phyloP scores from a whole-genome alignment of 2,797 vertebrate species.

The Eleutherodactylus coqui region DNA sequence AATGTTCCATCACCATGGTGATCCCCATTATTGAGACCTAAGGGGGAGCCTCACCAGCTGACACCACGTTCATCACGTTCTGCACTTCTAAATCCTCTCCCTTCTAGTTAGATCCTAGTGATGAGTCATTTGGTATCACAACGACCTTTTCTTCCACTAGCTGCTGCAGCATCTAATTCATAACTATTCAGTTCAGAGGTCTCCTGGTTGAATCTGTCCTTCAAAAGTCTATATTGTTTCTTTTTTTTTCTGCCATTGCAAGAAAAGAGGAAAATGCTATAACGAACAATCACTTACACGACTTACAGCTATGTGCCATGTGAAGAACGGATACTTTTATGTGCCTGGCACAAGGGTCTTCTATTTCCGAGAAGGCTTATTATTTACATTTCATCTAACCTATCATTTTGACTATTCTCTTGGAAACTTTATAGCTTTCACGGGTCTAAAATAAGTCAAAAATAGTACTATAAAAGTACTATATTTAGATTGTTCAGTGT shows the following conservation, averaged over 20 bases:
- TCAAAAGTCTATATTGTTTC: constrained; percentile 1
- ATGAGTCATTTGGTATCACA: constrained; percentile 48
- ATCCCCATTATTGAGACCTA: constrained; percentile 56
- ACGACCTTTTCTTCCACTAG: constrained; percentile 41
- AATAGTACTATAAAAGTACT: accelerated
- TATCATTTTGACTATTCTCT: not conserved
- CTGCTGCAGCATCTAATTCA: constrained; percentile 41
- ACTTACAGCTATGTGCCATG: not conserved
- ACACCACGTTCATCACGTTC: constrained; percentile 10
- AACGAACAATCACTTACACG: too few relatives aligned
- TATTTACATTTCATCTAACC: not conserved
- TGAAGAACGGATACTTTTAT: not conserved
- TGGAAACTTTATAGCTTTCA: not conserved
- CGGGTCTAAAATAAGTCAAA: not conserved
- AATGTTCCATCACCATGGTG: constrained; percentile 55
- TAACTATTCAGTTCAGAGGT: constrained; percentile 35
- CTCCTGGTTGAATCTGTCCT: constrained; percentile 8
- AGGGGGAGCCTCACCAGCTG: constrained; percentile 53
- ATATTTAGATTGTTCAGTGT: not conserved
- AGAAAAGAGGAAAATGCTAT: not conserved
- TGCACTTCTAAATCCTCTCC: constrained; percentile 28
- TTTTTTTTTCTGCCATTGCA: not conserved
- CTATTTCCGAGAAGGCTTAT: not conserved
- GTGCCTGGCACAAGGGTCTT: not conserved
- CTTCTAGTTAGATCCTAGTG: constrained; percentile 32